Conservation (phyloP, 1,140 invertebrate species). For the Lethrus apterus region DNA sequence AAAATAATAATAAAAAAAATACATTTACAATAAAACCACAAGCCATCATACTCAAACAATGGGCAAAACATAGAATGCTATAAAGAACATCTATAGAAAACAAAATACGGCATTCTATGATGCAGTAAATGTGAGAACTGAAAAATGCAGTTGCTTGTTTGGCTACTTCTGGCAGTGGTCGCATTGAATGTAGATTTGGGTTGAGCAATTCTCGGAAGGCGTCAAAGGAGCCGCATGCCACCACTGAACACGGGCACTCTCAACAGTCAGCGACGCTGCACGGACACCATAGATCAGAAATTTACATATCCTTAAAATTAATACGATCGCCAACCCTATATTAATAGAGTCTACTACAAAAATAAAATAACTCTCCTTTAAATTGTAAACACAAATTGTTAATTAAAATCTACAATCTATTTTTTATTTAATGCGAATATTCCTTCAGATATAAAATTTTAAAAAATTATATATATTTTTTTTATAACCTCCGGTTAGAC, state of each 20-base stretch:
- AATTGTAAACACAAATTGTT: no score
- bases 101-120: conserved; percentile 5
- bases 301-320: conserved; percentile 13
- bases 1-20: no score
- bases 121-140: conserved; percentile 11
- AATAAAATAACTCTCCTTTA: no score
- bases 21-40: neutral
- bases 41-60: neutral
- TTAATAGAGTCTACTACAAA: no score
- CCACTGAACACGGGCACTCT: conserved; percentile 13
- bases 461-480: no score
- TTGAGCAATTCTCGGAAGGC: conserved; percentile 28
- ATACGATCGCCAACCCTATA: conserved; percentile 6
- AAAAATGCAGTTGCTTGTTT: conserved; percentile 19
- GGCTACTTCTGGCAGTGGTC: conserved; percentile 17
- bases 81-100: conserved; percentile 6
- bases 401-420: no score
- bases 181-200: conserved; percentile 30
- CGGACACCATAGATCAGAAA: conserved; percentile 8
- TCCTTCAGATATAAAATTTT: no score
- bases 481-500: no score
- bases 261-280: conserved; percentile 6
- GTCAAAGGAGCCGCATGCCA: conserved; percentile 26
- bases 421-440: no score
- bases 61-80: neutral